Evolutionary conservation across 1,140 invertebrate genomes (phyloP), one percentile per base, ranked within the genome.

Genomic region (Solen grandis): DNA sequence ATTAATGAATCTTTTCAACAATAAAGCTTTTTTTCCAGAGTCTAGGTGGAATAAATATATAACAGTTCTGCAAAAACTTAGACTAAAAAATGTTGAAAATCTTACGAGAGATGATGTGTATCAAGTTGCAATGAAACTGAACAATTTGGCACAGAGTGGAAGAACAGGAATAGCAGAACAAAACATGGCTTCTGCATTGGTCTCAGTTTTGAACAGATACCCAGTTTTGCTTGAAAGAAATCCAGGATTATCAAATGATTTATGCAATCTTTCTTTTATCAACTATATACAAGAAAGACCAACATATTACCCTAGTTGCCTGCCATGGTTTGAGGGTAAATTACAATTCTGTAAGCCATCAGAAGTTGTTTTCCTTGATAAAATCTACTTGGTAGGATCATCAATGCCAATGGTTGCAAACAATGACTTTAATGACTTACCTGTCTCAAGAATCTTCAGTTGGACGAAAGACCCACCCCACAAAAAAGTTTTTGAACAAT

Each of bases 41-140:
- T n/a, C n/a, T n/a, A n/a, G n/a, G n/a, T 14, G 10, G 33, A 25
- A 33, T 3, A 5, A 41, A 5, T 27, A 50, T 0, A 27, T 70
- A 29, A 25, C 16, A 1, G 41, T 22, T 19, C 36, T 79, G 10
- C 46, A 19, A 14, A 38, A 50, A 31, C 33, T 79, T 8, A 66
- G 76, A 5, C 57, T 79, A 13, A 79, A 69, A 27, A 79, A 50
- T 31, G 13, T n/a, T n/a, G 27, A 60, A n/a, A 31, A 79, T 31
- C 16, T 69, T 46, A 38, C 63, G 2, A n/a, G 5, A 16, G 8
- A 31, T n/a, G 55, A 69, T 16, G 52, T 79, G 46, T 16, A 50
- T 22, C 13, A 5, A 27, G 16, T 57, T 0, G n/a, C 25, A 29
- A 29, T 29, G 3, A 31, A 8, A 31, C 27, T 68, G 35, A 50